phyloP scores from a whole-genome alignment of 2,797 vertebrate genomes.

The Lacerta agilis region DNA sequence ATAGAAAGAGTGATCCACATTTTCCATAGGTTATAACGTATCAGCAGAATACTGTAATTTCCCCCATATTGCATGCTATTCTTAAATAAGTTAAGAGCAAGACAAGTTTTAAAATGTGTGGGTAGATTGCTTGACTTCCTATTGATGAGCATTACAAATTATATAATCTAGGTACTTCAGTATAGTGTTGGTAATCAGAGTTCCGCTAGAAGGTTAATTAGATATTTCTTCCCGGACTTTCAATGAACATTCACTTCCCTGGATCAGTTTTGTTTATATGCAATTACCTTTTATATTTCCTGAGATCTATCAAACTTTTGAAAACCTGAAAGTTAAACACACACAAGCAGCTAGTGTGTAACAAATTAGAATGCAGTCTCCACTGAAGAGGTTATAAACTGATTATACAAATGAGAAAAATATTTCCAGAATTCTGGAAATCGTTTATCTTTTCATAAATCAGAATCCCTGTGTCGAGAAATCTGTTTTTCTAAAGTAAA shows the following conservation, averaged over 20 bases:
- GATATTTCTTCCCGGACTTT: background rate
- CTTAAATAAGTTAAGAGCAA: background rate
- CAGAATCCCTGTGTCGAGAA: constrained; percentile 30
- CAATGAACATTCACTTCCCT: background rate
- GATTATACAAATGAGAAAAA: constrained; percentile 38
- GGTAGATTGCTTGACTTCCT: fast-evolving
- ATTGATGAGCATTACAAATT: fast-evolving
- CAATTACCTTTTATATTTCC: background rate
- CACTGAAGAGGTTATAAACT: constrained; percentile 41
- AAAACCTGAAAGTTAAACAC: background rate
- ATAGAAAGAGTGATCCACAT: fast-evolving
- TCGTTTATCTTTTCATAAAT: background rate
- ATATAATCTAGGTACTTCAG: background rate
- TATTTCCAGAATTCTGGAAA: background rate
- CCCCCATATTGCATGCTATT: fast-evolving
- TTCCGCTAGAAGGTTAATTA: background rate
- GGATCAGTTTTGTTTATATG: background rate
- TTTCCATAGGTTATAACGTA: fast-evolving
- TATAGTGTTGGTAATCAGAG: fast-evolving
- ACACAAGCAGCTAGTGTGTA: background rate
- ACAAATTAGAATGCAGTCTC: background rate
- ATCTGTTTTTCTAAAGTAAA: background rate
- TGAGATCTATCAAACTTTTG: background rate
- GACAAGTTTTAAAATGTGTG: background rate
- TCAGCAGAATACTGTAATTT: background rate